These are phyloP conservation scores for Spatula versicolor DNA, from an alignment of 2,797 vertebrate species.

Conservation along the genomic window DNA sequence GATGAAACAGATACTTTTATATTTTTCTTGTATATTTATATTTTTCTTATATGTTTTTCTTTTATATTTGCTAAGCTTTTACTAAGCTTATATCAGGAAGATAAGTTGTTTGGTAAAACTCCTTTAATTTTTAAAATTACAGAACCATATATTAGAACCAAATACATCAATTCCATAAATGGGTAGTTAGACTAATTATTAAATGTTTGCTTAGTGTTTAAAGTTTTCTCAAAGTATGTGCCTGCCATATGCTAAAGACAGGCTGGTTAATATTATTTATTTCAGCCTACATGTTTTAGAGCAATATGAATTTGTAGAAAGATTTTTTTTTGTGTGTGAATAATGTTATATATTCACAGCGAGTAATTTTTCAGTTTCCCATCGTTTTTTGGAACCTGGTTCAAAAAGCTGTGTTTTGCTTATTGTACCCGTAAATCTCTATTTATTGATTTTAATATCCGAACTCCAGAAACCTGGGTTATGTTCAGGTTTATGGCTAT, in stretches of 20 bases:
- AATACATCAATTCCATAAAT: conserved; percentile 8
- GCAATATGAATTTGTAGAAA: background rate
- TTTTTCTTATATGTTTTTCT: background rate
- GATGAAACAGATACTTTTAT: background rate
- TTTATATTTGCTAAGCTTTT: background rate
- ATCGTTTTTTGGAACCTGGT: background rate
- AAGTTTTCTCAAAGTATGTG: conserved; percentile 11
- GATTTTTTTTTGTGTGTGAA: background rate
- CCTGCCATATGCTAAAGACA: conserved; percentile 51
- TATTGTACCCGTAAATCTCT: background rate
- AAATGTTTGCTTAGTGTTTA: conserved; percentile 2
- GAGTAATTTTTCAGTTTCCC: background rate
- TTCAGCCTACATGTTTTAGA: conserved; percentile 19
- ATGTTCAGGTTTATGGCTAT: background rate
- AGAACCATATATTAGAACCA: background rate
- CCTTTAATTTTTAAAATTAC: background rate
- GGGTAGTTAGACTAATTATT: conserved; percentile 19
- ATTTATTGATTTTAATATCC: background rate
- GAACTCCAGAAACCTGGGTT: background rate
- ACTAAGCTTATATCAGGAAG: background rate
- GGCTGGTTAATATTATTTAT: conserved; percentile 42
- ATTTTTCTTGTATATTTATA: too few species aligned
- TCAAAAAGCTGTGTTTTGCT: background rate
- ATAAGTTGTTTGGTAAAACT: background rate
- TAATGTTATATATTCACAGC: background rate